Conservation (phyloP, 2,113 vertebrate species). For the Xyrauchen texanus region DNA sequence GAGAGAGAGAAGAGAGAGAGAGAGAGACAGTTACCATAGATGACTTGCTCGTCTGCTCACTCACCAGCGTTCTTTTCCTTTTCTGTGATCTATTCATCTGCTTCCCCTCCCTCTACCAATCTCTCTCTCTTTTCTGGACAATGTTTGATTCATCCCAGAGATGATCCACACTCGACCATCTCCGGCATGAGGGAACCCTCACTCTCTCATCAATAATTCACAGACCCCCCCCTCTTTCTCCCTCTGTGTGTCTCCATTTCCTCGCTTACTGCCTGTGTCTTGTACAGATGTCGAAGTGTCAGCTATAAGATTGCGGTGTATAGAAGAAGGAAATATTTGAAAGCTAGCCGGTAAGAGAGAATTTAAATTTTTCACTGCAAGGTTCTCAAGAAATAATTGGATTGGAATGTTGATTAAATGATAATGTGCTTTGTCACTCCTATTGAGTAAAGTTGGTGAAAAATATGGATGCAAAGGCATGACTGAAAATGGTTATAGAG, state of each 20-base stretch:
- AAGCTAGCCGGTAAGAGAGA: conserved; percentile 38
- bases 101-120: background rate
- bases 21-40: too few species aligned
- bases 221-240: too few species aligned
- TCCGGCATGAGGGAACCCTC: too few species aligned
- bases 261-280: conserved; percentile 8
- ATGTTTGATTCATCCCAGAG: too few species aligned
- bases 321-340: background rate
- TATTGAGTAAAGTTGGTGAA: conserved; percentile 13
- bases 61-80: too few species aligned
- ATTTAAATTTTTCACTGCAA: conserved; percentile 7
- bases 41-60: too few species aligned
- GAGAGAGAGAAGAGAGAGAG: too few species aligned
- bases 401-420: background rate
- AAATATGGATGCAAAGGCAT: background rate
- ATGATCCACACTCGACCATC: too few species aligned
- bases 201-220: too few species aligned
- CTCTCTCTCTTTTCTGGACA: conserved; percentile 35
- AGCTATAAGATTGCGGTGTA: conserved; percentile 1
- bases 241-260: background rate
- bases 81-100: background rate
- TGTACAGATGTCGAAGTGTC: background rate
- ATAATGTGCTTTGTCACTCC: background rate
- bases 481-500: background rate
- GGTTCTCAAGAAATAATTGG: background rate